phyloP scores from a whole-genome alignment of 2,113 vertebrate species.

The Chelonoidis abingdonii region DNA sequence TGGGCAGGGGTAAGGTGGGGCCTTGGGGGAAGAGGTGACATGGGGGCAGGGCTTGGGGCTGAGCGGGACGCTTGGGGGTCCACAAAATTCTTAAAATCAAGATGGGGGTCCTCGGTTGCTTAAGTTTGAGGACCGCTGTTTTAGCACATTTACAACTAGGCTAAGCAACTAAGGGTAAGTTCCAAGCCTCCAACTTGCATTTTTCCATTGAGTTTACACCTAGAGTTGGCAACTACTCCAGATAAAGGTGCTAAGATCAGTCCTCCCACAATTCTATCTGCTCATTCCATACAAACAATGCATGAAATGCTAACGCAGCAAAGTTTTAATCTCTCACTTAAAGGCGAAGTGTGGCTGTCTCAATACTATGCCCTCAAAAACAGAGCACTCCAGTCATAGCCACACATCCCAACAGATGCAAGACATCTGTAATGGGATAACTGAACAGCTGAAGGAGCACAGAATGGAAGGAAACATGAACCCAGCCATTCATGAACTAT shows the following conservation, averaged over 20 bases:
- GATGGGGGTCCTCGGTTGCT: too few relatives aligned
- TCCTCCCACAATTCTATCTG: background rate
- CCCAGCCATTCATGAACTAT: background rate
- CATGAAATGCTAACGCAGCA: background rate
- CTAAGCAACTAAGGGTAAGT: too few relatives aligned
- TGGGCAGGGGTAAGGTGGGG: too few relatives aligned
- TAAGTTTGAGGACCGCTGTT: too few relatives aligned
- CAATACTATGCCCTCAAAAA: background rate
- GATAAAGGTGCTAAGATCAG: background rate
- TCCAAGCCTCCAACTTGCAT: background rate
- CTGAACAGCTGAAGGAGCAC: background rate
- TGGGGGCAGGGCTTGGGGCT: too few relatives aligned
- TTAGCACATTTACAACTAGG: background rate
- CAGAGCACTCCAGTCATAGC: background rate
- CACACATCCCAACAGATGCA: background rate
- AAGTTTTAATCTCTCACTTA: rapidly evolving
- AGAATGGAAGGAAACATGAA: background rate
- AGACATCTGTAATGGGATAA: background rate
- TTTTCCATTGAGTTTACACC: background rate
- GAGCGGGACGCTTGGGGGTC: too few relatives aligned
- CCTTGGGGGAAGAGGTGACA: too few relatives aligned
- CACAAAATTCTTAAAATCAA: too few relatives aligned
- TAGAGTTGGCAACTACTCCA: background rate
- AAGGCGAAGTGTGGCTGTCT: rapidly evolving
- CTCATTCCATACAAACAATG: background rate